Evolutionary conservation across 2,113 vertebrate genomes (phyloP), one percentile per base, ranked within the genome.

Genomic region (Condylura cristata): DNA sequence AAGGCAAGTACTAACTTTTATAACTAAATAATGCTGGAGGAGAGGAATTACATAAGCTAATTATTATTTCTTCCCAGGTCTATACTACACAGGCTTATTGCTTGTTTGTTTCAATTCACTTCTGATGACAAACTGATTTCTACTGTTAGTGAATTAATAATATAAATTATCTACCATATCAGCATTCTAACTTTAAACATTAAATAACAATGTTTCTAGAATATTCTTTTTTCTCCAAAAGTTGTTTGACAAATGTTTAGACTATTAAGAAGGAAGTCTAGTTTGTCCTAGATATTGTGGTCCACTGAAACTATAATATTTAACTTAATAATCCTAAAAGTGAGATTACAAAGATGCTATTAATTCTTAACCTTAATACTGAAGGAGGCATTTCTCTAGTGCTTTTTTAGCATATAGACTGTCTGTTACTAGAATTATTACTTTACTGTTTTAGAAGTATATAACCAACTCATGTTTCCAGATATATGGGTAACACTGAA

Each of bases 181-280:
- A 63, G 10, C 74, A 75, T n/a, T 89, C 87, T 53, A 75, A 89
- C 86, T 82, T 32, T 90, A 71, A 93, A 72, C 28, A 93, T 75
- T 48, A 71, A 90, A 13, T 28, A 61, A 71, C 17, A 72, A n/a
- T 37, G 7, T 63, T 72, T 89, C 51, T 39, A 4, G 12, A 44
- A 56, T 20, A 56, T 56, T 56, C 53, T 56, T 56, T 70, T 39
- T 89, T 26, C 44, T 26, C 32, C 18, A 48, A 81, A 90, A 82
- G 20, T 1, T 28, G 34, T 41, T 46, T n/a, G 65, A 44, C 16
- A 78, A 89, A 60, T 60, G 16, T 2, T 32, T 91, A 58, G 11
- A 41, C 13, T 86, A 8, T 65, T 82, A 17, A 41, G 48, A 76
- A 3, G 44, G 51, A 68, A 93, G 24, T 78, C 9, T 87, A 30